Evolutionary conservation across 1,140 invertebrate genomes (phyloP).

Genomic region (Leptinotarsa defecta): DNA sequence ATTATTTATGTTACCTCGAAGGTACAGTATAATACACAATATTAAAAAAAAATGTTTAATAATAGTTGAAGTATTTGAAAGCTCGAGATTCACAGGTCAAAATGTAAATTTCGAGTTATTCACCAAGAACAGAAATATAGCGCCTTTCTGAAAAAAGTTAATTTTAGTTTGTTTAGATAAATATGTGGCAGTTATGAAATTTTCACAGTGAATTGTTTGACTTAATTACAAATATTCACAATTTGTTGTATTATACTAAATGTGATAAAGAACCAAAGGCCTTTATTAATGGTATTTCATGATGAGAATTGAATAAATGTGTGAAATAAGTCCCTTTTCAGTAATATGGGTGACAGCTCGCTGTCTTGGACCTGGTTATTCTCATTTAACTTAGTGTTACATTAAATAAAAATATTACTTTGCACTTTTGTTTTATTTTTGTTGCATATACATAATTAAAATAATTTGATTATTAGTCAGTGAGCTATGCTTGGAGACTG

Average conservation of each 20-base stretch:
- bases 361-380: neutral
- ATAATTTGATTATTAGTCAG: neutral
- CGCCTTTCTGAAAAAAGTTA: neutral
- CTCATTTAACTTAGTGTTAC: neutral
- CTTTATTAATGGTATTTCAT: neutral
- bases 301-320: neutral
- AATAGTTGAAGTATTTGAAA: too few species aligned
- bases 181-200: neutral
- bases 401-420: slow-evolving; percentile 2
- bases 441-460: neutral
- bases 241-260: neutral
- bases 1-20: too few species aligned
- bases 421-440: neutral
- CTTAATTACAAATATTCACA: neutral
- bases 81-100: too few species aligned
- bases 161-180: neutral
- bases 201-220: neutral
- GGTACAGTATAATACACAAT: too few species aligned
- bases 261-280: neutral
- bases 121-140: neutral
- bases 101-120: too few species aligned
- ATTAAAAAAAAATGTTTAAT: too few species aligned
- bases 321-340: neutral
- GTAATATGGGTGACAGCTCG: neutral
- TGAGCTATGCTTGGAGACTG: too few species aligned